Percentiles rank a stretch among this genome's conserved stretches.
Evolutionary conservation across 2,888 invertebrate genomes (phyloP).

Genomic region (Andrena hattorfiana): DNA sequence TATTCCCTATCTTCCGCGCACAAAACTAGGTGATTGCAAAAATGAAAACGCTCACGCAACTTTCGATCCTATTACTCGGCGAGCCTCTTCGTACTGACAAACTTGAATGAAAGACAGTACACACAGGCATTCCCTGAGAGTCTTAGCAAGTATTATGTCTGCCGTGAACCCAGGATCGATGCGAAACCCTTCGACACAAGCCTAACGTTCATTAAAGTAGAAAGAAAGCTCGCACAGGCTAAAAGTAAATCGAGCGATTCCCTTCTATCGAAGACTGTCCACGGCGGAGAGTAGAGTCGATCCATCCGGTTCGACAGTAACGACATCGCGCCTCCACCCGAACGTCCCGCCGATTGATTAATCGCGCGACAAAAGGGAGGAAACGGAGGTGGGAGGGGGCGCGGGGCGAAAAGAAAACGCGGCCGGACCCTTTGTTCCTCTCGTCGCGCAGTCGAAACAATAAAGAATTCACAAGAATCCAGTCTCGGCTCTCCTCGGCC

Average conservation of each 20-base stretch:
- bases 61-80: background rate
- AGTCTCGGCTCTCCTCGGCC: conserved; percentile 50
- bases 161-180: background rate
- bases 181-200: no score
- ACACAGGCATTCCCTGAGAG: background rate
- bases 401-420: conserved; percentile 35
- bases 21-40: background rate
- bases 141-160: no score
- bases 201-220: conserved; percentile 9
- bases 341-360: conserved; percentile 38
- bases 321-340: conserved; percentile 13
- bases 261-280: background rate
- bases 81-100: background rate
- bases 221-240: conserved; percentile 1
- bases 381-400: background rate
- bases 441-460: conserved; percentile 51
- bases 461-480: conserved; percentile 67
- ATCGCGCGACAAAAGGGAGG: conserved; percentile 23
- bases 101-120: background rate
- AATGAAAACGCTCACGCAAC: background rate
- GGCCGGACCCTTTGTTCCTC: conserved; percentile 43
- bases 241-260: background rate
- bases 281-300: conserved; percentile 3
- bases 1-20: background rate
- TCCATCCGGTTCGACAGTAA: background rate